Percentiles rank a stretch among this genome's conserved stretches.
Conservation (phyloP, 2,113 vertebrate genomes). For the Clinocottus analis region DNA sequence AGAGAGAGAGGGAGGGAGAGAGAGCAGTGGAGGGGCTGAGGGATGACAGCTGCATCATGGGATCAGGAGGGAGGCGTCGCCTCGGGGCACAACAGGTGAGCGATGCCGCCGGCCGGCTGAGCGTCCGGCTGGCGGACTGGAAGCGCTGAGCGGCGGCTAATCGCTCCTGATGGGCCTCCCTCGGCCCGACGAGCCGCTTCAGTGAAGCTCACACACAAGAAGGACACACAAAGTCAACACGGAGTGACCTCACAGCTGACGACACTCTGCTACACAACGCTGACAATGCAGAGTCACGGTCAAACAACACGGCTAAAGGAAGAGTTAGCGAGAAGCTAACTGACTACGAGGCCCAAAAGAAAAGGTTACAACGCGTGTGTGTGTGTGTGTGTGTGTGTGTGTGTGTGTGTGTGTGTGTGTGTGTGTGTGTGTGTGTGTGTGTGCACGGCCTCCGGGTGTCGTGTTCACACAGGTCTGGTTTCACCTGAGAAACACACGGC, state of each 20-base stretch:
- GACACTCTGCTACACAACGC: too few species aligned
- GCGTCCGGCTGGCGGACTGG: slow-evolving; percentile 54
- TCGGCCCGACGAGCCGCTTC: not conserved
- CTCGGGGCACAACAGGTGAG: slow-evolving; percentile 79
- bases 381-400: not conserved
- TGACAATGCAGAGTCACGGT: too few species aligned
- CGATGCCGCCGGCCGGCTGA: slow-evolving; percentile 57
- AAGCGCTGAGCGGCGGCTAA: slow-evolving; percentile 52
- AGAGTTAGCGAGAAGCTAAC: not conserved
- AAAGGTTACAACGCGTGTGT: not conserved
- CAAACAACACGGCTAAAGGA: too few species aligned
- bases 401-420: not conserved
- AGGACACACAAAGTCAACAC: not conserved
- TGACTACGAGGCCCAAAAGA: not conserved
- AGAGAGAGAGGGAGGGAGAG: slow-evolving; percentile 29
- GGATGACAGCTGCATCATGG: slow-evolving; percentile 76
- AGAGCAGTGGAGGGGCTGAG: slow-evolving; percentile 30
- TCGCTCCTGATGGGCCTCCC: slow-evolving; percentile 34
- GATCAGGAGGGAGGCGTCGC: slow-evolving; percentile 53
- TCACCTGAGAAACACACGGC: not conserved
- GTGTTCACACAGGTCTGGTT: not conserved
- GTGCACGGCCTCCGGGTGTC: not conserved
- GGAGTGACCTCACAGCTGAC: not conserved
- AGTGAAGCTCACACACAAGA: not conserved
- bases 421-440: not conserved